Conservation (phyloP, 2,797 vertebrate species). For the Channa striata region DNA sequence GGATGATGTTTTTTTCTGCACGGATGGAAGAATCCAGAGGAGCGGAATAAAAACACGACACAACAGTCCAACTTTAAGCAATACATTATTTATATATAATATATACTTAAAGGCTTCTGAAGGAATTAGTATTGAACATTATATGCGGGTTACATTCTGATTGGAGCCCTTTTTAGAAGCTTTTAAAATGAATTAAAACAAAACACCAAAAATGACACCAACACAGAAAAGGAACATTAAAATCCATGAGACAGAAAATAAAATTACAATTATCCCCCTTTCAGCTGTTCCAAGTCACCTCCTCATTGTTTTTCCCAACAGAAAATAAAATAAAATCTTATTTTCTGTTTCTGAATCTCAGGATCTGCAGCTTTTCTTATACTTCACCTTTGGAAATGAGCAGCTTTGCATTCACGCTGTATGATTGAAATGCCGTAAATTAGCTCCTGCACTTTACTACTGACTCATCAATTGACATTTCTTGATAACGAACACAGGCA, state of each 20-base stretch:
- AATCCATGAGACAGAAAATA: conserved; percentile 9
- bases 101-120: conserved; percentile 57
- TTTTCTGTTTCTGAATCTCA: not conserved
- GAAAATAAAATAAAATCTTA: not conserved
- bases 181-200: conserved; percentile 59
- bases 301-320: not conserved
- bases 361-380: conserved; percentile 32
- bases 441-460: too few relatives aligned
- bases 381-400: not conserved
- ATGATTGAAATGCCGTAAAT: not conserved
- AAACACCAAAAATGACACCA: not conserved
- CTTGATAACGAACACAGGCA: too few relatives aligned
- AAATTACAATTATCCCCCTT: conserved; percentile 1
- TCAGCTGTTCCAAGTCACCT: conserved; percentile 3
- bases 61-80: conserved; percentile 52
- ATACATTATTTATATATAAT: conserved; percentile 73
- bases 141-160: conserved; percentile 79
- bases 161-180: conserved; percentile 78
- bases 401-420: not conserved
- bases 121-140: conserved; percentile 73
- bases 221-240: conserved; percentile 6
- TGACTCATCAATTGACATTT: too few relatives aligned
- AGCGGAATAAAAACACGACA: conserved; percentile 26
- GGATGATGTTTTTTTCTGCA: not conserved
- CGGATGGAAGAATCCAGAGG: not conserved